phyloP scores from a whole-genome alignment of 2,797 vertebrate genomes.

The Malurus leucopterus region DNA sequence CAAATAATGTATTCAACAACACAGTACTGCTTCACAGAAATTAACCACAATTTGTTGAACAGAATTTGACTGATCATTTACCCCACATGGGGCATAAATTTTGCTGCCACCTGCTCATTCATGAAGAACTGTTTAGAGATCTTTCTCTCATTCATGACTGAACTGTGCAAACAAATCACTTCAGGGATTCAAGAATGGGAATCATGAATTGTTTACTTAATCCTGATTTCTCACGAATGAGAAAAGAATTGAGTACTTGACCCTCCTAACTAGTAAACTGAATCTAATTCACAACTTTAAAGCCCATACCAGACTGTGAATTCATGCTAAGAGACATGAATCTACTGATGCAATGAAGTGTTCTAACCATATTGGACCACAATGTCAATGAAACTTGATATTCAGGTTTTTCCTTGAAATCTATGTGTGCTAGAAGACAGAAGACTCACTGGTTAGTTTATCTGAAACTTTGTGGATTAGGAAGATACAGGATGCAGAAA shows the following conservation, averaged over 20 bases:
- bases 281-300: neutral
- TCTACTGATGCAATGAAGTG: neutral
- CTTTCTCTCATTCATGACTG: neutral
- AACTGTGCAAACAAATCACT: neutral
- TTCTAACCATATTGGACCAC: neutral
- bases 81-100: accelerated
- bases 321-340: neutral
- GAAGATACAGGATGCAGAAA: neutral
- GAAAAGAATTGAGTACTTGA: neutral
- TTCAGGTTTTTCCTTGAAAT: neutral
- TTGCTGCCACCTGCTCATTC: neutral
- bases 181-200: neutral
- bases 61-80: neutral
- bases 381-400: neutral
- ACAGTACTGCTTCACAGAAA: neutral
- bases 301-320: neutral
- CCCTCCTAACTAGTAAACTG: neutral
- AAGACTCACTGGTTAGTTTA: neutral
- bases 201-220: neutral
- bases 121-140: neutral
- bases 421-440: neutral
- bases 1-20: neutral
- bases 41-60: neutral
- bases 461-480: neutral
- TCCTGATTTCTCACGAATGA: neutral